phyloP scores from a whole-genome alignment of 1,140 invertebrate species.

The Probaryconus sp. region DNA sequence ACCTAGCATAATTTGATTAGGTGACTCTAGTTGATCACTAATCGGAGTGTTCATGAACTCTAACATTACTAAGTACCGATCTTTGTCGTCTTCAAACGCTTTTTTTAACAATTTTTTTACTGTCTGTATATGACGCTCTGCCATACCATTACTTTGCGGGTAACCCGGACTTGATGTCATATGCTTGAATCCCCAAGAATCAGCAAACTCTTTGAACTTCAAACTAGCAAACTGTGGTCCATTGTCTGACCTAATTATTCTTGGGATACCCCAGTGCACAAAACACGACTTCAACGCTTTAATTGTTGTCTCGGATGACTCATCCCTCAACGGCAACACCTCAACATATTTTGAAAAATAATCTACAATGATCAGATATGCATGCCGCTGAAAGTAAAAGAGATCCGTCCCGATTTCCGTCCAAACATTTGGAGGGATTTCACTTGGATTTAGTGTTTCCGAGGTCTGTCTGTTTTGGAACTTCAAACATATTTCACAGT shows the following conservation, averaged over 20 bases:
- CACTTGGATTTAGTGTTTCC: conserved; percentile 63
- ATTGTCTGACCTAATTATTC: conserved; percentile 14
- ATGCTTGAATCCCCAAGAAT: conserved; percentile 68
- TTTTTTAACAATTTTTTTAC: conserved; percentile 66
- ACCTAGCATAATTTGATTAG: conserved; percentile 33
- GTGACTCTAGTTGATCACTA: conserved; percentile 5
- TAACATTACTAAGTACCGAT: conserved; percentile 56
- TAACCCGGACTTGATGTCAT: conserved; percentile 67
- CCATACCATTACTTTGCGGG: conserved; percentile 72
- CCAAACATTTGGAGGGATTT: conserved; percentile 62
- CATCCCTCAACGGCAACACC: conserved; percentile 25
- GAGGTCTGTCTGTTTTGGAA: conserved; percentile 47
- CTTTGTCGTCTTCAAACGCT: conserved; percentile 33
- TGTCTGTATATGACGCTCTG: conserved; percentile 67
- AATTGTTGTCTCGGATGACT: conserved; percentile 1
- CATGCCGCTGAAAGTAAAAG: conserved; percentile 62
- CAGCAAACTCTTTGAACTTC: not conserved
- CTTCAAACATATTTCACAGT: conserved; percentile 50
- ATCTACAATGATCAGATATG: conserved; percentile 66
- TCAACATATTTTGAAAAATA: conserved; percentile 69
- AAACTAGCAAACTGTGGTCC: conserved; percentile 5
- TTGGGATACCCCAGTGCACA: conserved; percentile 10
- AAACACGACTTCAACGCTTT: conserved; percentile 6
- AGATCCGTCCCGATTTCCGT: conserved; percentile 63
- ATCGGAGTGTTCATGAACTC: conserved; percentile 59